A percentile compares a stretch with the other conserved stretches of the same genome.
Evolutionary conservation across 1,140 invertebrate species (phyloP).

Genomic region (Bombus huntii): DNA sequence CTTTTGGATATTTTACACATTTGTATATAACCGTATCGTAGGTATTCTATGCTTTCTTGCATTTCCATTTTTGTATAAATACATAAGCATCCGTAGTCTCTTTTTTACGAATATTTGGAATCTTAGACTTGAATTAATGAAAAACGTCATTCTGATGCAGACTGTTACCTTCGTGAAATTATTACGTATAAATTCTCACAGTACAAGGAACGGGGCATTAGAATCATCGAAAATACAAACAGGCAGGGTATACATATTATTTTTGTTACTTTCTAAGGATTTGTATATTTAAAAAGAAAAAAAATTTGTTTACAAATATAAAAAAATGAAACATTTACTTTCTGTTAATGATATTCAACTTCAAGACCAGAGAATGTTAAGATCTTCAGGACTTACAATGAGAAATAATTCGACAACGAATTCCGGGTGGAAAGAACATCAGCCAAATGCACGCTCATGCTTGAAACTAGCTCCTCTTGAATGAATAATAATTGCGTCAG

Average conservation of each 20-base stretch:
- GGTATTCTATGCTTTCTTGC: no score
- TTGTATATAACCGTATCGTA: no score
- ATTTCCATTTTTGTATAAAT: no score
- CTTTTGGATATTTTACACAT: no score
- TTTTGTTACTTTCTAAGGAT: neutral
- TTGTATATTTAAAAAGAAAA: neutral
- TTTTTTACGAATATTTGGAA: neutral
- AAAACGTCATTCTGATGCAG: neutral
- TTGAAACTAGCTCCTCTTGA: conserved; percentile 75
- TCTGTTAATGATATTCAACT: neutral
- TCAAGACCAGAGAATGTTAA: neutral
- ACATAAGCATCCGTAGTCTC: neutral
- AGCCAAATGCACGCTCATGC: conserved; percentile 78
- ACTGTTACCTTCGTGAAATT: neutral
- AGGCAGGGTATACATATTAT: neutral
- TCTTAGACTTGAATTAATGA: neutral
- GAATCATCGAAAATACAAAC: neutral
- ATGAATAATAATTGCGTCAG: conserved; percentile 79
- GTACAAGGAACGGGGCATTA: neutral
- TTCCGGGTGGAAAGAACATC: conserved; percentile 65
- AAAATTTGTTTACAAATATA: no score
- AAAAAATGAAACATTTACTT: neutral
- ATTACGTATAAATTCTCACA: neutral
- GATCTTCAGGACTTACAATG: neutral
- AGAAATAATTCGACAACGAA: neutral